These are phyloP conservation scores for Lanistes nyassanus DNA, from an alignment of 1,140 invertebrate genomes.

Conservation along the genomic window DNA sequence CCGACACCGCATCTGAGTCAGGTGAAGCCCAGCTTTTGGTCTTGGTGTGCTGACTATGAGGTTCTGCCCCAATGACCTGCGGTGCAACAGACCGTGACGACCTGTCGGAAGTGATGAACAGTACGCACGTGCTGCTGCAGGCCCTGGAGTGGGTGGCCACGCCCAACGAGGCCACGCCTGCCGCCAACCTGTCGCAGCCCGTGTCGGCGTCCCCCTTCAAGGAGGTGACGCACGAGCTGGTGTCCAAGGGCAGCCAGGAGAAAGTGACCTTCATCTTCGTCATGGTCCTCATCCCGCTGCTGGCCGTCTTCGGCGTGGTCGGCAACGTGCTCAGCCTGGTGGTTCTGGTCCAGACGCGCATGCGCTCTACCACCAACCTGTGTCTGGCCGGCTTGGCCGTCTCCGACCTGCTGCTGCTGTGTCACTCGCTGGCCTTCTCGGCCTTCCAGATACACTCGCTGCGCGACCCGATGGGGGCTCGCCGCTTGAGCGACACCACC, in stretches of 20 bases:
- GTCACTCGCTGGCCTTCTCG: constrained; percentile 49
- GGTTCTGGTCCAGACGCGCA: constrained; percentile 50
- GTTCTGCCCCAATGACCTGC: no score
- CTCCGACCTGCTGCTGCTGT: constrained; percentile 53
- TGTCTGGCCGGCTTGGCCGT: constrained; percentile 51
- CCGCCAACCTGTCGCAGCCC: not conserved
- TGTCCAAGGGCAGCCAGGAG: constrained; percentile 26
- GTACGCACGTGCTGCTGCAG: not conserved
- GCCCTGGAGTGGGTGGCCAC: not conserved
- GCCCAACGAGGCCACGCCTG: not conserved
- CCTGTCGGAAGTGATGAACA: not conserved
- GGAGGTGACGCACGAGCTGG: not conserved
- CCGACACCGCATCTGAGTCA: not conserved
- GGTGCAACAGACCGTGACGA: not conserved
- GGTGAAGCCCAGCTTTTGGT: no score
- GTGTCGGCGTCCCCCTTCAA: not conserved
- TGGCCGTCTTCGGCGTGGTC: constrained; percentile 49
- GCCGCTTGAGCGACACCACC: constrained; percentile 33
- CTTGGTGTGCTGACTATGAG: no score
- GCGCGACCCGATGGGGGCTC: constrained; percentile 37
- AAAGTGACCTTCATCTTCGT: constrained; percentile 43
- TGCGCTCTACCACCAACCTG: constrained; percentile 50
- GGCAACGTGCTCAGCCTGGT: constrained; percentile 52
- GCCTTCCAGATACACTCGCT: constrained; percentile 40
- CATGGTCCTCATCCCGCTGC: constrained; percentile 42